Evolutionary conservation across 2,888 invertebrate genomes (phyloP).

Genomic region (Lasioglossum morio): DNA sequence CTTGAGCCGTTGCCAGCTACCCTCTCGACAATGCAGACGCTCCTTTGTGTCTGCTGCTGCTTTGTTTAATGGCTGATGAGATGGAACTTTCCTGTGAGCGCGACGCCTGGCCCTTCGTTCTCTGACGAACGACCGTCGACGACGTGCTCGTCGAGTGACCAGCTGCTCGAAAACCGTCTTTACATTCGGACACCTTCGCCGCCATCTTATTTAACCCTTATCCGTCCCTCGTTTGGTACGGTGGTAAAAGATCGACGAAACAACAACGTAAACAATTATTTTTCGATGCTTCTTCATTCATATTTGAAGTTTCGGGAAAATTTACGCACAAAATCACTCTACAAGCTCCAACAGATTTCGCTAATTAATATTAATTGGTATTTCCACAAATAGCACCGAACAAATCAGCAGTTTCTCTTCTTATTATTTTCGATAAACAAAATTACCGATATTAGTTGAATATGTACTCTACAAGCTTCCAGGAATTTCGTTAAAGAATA

Average conservation of each 20-base stretch:
- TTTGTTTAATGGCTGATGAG: slow-evolving; percentile 83
- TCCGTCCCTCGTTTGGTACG: too few species aligned
- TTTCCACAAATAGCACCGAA: not conserved
- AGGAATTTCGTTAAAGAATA: not conserved
- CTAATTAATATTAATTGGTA: too few species aligned
- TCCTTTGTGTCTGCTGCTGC: slow-evolving; percentile 78
- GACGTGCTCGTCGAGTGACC: slow-evolving; percentile 50
- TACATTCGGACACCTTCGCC: slow-evolving; percentile 9
- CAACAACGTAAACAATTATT: too few species aligned
- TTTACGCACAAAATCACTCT: too few species aligned
- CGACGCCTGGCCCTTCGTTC: slow-evolving; percentile 52
- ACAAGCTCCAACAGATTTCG: too few species aligned
- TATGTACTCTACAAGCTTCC: not conserved
- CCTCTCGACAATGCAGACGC: slow-evolving; percentile 76
- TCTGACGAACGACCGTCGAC: slow-evolving; percentile 34
- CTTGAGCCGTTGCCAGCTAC: slow-evolving; percentile 68
- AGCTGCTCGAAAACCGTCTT: slow-evolving; percentile 37
- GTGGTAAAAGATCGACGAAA: too few species aligned
- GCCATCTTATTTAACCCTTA: not conserved
- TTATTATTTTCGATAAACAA: not conserved
- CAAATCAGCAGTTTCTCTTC: not conserved
- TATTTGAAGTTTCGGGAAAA: too few species aligned
- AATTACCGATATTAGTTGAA: not conserved
- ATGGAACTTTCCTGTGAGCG: slow-evolving; percentile 76
- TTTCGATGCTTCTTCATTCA: too few species aligned